Conservation (phyloP, 1,140 invertebrate genomes). For the Cyphomyrmex costatus region DNA sequence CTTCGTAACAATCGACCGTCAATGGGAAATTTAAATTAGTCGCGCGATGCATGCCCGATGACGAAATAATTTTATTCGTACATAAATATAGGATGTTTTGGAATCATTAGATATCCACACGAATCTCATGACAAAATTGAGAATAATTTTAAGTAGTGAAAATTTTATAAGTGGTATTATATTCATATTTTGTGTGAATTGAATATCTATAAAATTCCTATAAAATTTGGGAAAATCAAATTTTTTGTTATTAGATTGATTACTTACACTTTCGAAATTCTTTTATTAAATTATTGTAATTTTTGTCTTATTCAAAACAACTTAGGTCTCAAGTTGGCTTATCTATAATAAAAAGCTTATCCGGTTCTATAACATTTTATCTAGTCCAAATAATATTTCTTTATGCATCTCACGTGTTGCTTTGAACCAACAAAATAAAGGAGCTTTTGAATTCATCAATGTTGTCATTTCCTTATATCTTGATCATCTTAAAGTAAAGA, state of each 20-base stretch:
- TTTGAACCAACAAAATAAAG: slow-evolving; percentile 65
- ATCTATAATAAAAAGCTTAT: slow-evolving; percentile 23
- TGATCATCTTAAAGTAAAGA: neutral
- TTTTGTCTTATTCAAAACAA: neutral
- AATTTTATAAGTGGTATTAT: neutral
- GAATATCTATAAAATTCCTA: neutral
- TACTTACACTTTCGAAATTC: neutral
- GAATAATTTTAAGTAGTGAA: neutral
- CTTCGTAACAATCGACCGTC: neutral
- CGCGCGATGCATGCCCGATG: neutral
- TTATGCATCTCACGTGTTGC: slow-evolving; percentile 59
- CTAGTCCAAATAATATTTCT: neutral
- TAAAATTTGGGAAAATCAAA: neutral
- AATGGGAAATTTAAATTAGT: neutral
- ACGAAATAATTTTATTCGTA: neutral
- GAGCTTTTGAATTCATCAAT: slow-evolving; percentile 57
- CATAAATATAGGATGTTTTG: neutral
- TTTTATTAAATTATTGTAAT: neutral
- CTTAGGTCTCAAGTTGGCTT: neutral
- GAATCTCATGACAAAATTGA: neutral
- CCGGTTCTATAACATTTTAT: neutral
- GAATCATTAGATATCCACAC: neutral
- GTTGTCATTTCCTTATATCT: slow-evolving; percentile 63
- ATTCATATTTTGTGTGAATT: neutral
- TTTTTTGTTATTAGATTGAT: neutral